Base-by-base conservation (phyloP, 2,797 vertebrate species). In the Hozukius guyotensis region DNA sequence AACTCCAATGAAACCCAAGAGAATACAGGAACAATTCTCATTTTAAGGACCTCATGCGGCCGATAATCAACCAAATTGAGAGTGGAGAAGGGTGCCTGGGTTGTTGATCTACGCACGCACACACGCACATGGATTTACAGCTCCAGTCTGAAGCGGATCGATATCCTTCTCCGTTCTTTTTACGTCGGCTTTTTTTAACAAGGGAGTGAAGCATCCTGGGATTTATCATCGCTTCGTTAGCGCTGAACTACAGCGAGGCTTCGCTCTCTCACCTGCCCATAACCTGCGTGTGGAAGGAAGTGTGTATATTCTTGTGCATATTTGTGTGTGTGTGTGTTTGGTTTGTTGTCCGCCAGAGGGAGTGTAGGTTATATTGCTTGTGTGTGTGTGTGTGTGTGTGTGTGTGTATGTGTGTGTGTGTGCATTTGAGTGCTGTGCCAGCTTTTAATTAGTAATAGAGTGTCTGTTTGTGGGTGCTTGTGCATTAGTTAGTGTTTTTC, bases 191-290 rank as follows among this genome's bases (percentile, higher is more conserved):
- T 90, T 88, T 71, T 70, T 67, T 91, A 91, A 90, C 87, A 78
- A 87, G 88, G 86, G 81, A 92, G 87, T 84, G 89, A 92, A 93
- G 77, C 88, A 85, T 88, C 91, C 89, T 94, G 92, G 95, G 93
- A 96, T 94, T 96, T 94, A 94, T 91, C 92, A 71, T 78, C 83
- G 86, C 85, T 92, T 94, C 89, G 82, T 91, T 89, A 93, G 81
- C 70, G 78, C 90, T 77, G 75, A 94, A 93, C 89, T 91, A 87
- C 82, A 90, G 87, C 65, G 90, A 92, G 85, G 86, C 83, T 20
- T 16, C 29, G 66, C 79, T 63, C 76, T 75, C 88, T 93, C 91
- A 94, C 93, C 93, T 94, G 92, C 89, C 87, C 88, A 80, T 90
- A 93, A 92, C 91, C 89, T 86, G 92, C 80, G 64, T 53, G 67